These are phyloP conservation scores for Epizoanthus stellaris DNA, from an alignment of 92 coral and sea anemone species.

Conservation along the genomic window DNA sequence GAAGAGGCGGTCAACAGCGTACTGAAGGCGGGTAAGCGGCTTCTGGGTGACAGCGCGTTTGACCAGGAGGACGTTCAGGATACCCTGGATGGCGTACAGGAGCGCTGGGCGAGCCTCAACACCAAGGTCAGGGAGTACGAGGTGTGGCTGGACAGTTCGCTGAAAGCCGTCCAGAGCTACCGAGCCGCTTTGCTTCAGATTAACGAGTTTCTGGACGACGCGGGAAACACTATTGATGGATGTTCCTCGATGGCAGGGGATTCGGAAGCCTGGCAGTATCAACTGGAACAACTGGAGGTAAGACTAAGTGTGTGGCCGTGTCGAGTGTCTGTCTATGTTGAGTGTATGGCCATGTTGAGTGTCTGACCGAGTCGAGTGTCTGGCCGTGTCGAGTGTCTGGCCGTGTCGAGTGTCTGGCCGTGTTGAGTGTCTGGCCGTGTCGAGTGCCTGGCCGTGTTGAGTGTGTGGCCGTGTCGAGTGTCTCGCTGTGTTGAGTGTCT, in stretches of 20 bases:
- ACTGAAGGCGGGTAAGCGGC: conserved; percentile 78
- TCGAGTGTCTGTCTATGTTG: too few species aligned
- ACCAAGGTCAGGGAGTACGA: conserved; percentile 89
- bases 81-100: conserved; percentile 80
- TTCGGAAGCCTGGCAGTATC: conserved; percentile 58
- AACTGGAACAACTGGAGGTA: conserved; percentile 73
- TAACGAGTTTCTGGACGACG: conserved; percentile 74
- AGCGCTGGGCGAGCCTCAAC: conserved; percentile 83
- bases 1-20: conserved; percentile 76
- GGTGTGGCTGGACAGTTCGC: conserved; percentile 87
- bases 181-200: conserved; percentile 70
- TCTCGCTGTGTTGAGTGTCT: too few species aligned
- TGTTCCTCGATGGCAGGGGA: conserved; percentile 64
- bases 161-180: conserved; percentile 80
- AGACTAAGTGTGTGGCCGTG: neutral
- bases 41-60: conserved; percentile 79
- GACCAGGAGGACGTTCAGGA: conserved; percentile 93
- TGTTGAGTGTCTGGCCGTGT: too few species aligned
- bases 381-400: too few species aligned
- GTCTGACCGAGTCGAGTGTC: too few species aligned
- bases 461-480: too few species aligned
- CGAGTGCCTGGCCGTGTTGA: too few species aligned
- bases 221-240: conserved; percentile 61
- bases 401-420: too few species aligned
- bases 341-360: too few species aligned